phyloP scores from a whole-genome alignment of 2,113 vertebrate species.

The Anser cygnoides region DNA sequence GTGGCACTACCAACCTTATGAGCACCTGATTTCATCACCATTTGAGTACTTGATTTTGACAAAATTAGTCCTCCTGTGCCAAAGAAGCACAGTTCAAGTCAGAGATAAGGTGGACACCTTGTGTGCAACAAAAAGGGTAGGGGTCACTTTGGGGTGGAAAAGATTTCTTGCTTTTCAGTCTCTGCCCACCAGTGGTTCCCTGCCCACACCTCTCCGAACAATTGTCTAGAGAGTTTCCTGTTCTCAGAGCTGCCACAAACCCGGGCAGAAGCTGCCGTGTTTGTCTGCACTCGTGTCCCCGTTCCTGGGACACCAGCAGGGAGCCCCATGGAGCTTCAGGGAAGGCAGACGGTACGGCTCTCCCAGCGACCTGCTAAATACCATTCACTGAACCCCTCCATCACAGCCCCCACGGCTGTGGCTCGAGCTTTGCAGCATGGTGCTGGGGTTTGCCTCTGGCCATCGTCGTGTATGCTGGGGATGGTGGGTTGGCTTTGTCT shows the following conservation, averaged over 20 bases:
- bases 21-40: neutral
- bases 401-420: neutral
- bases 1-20: neutral
- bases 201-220: conserved; percentile 34
- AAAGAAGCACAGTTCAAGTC: neutral
- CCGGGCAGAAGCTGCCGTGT: neutral
- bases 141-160: conserved; percentile 34
- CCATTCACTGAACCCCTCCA: neutral
- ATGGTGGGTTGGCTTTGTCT: neutral
- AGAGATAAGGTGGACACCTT: neutral
- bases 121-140: neutral
- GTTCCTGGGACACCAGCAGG: neutral
- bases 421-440: neutral
- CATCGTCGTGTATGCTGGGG: too few relatives aligned
- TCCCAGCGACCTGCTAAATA: neutral
- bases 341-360: neutral
- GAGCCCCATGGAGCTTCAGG: accelerated
- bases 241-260: conserved; percentile 32
- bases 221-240: conserved; percentile 60
- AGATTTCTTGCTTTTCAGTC: conserved; percentile 1
- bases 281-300: neutral
- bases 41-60: neutral
- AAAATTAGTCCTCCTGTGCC: neutral
- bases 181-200: conserved; percentile 27
- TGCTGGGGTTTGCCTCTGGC: neutral